Conservation (phyloP, 2,113 vertebrate species). For the Orthochromis malagaraziensis region DNA sequence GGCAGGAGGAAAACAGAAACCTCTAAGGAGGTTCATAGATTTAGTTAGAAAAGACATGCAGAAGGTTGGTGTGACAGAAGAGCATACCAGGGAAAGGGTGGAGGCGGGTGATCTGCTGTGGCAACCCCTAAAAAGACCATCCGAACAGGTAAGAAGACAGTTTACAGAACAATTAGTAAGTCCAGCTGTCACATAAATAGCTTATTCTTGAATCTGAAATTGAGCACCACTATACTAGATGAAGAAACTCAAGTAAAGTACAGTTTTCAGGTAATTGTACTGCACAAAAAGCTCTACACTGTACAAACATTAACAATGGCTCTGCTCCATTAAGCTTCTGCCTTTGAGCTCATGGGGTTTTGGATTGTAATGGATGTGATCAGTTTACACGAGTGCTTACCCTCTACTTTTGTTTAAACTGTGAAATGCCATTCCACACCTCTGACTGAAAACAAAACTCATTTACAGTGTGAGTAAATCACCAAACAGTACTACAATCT, state of each 20-base stretch:
- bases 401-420: not conserved
- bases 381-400: not conserved
- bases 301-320: not conserved
- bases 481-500: not conserved
- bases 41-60: not conserved
- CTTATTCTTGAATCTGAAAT: not conserved
- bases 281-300: not conserved
- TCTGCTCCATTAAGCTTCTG: not conserved
- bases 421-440: not conserved
- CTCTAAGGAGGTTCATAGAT: not conserved
- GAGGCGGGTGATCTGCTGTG: not conserved
- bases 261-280: not conserved
- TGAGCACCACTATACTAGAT: not conserved
- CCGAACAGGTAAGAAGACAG: accelerated
- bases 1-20: not conserved
- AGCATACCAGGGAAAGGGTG: not conserved
- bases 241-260: not conserved
- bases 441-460: not conserved
- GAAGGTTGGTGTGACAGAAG: not conserved
- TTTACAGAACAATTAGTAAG: not conserved
- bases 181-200: not conserved
- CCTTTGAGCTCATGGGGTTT: not conserved
- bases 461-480: not conserved
- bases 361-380: not conserved
- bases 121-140: not conserved